These are phyloP conservation scores for Stomatorhinus ivindoensis DNA, from an alignment of 2,113 vertebrate species.

Conservation along the genomic window DNA sequence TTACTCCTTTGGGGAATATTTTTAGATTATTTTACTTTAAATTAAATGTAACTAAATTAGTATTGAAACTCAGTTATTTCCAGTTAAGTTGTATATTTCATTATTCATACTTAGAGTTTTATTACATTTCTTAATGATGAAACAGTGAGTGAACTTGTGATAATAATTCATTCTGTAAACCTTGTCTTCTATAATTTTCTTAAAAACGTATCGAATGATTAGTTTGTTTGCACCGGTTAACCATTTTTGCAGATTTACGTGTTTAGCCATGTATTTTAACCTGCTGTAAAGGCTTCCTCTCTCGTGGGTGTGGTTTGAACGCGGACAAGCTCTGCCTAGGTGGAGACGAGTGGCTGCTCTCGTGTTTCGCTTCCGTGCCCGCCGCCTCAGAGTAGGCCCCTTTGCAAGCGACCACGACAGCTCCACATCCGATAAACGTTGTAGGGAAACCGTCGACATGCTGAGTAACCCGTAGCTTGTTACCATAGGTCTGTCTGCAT, in stretches of 20 bases:
- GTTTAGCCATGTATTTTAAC: background rate
- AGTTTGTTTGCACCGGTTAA: background rate
- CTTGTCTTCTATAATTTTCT: background rate
- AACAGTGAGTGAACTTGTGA: background rate
- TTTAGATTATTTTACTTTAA: background rate
- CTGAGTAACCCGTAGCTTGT: background rate
- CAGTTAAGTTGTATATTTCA: background rate
- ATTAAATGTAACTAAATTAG: background rate
- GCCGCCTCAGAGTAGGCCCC: slow-evolving; percentile 17
- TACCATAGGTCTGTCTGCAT: background rate
- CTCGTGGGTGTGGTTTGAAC: background rate
- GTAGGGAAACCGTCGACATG: background rate
- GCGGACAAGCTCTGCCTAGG: background rate
- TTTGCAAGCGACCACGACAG: background rate
- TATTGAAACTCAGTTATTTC: background rate
- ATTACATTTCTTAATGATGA: background rate
- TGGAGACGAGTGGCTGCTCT: background rate
- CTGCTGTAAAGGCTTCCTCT: background rate
- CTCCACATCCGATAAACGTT: background rate
- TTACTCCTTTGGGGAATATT: background rate
- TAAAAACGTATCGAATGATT: background rate
- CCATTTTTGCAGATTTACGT: background rate
- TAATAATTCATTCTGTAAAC: background rate
- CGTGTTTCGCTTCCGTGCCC: slow-evolving; percentile 1
- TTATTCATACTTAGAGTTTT: background rate